Evolutionary conservation across 2,888 invertebrate genomes (phyloP).

Genomic region (Pyralis farinalis): DNA sequence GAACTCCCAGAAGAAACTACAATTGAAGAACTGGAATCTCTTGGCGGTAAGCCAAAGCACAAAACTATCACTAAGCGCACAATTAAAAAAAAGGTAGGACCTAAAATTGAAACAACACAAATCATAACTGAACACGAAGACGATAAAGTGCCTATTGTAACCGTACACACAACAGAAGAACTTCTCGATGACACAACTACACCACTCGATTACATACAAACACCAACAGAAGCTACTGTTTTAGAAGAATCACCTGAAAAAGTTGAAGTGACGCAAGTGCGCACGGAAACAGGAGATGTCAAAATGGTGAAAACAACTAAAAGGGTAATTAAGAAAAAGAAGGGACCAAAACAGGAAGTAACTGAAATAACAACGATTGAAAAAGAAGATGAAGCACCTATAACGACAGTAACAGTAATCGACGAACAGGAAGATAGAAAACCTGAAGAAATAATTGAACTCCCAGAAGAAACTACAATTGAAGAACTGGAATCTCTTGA

Average conservation of each 20-base stretch:
- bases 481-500: slow-evolving; percentile 16
- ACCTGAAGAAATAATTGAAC: slow-evolving; percentile 23
- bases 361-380: slow-evolving; percentile 49
- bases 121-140: slow-evolving; percentile 25
- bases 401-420: slow-evolving; percentile 21
- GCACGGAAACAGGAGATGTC: slow-evolving; percentile 18
- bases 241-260: slow-evolving; percentile 25
- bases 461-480: slow-evolving; percentile 45
- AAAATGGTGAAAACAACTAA: slow-evolving; percentile 20
- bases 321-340: slow-evolving; percentile 40
- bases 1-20: slow-evolving; percentile 34
- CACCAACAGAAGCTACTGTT: slow-evolving; percentile 7
- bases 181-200: slow-evolving; percentile 21
- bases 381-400: slow-evolving; percentile 23
- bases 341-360: slow-evolving; percentile 42
- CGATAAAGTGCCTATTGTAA: slow-evolving; percentile 25
- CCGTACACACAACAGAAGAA: slow-evolving; percentile 24
- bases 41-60: slow-evolving; percentile 30
- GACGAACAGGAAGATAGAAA: slow-evolving; percentile 18
- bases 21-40: slow-evolving; percentile 40
- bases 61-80: slow-evolving; percentile 40
- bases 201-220: slow-evolving; percentile 20
- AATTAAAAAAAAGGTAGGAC: slow-evolving; percentile 38
- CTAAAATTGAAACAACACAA: slow-evolving; percentile 29
- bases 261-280: slow-evolving; percentile 20